A percentile compares a stretch with the other conserved stretches of the same genome.
Conservation (phyloP, 1,140 invertebrate species). For the Meloidogyne floridensis region DNA sequence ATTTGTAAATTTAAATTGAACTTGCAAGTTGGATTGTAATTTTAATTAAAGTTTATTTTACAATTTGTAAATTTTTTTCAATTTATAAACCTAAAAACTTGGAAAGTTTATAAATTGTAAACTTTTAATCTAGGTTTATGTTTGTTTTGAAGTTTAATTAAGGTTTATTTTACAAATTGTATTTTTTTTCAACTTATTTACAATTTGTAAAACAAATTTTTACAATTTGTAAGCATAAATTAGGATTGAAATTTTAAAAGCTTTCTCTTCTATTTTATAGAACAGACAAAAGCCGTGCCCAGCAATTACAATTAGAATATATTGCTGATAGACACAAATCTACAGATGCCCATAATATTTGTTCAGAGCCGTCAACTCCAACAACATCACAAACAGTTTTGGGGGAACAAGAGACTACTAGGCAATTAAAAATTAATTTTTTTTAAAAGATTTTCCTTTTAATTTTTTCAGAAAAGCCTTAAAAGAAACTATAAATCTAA, state of each 20-base stretch:
- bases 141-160: too few species aligned
- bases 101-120: too few species aligned
- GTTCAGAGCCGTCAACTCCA: conserved; percentile 39
- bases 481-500: conserved; percentile 50
- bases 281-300: conserved; percentile 39
- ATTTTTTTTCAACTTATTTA: too few species aligned
- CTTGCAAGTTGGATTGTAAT: too few species aligned
- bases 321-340: conserved; percentile 41
- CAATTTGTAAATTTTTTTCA: background rate
- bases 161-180: too few species aligned
- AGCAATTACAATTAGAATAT: conserved; percentile 43
- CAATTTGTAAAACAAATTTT: too few species aligned
- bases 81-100: background rate
- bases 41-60: too few species aligned
- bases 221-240: too few species aligned
- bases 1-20: too few species aligned
- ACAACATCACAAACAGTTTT: conserved; percentile 32
- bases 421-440: background rate
- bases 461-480: conserved; percentile 34
- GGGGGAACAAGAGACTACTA: conserved; percentile 19
- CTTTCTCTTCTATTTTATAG: background rate
- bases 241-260: too few species aligned
- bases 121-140: too few species aligned
- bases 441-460: background rate
- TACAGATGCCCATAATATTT: background rate